A percentile compares a stretch with the other conserved stretches of the same genome.
Evolutionary conservation across 2,113 vertebrate species (phyloP).

Genomic region (Euleptes europaea): DNA sequence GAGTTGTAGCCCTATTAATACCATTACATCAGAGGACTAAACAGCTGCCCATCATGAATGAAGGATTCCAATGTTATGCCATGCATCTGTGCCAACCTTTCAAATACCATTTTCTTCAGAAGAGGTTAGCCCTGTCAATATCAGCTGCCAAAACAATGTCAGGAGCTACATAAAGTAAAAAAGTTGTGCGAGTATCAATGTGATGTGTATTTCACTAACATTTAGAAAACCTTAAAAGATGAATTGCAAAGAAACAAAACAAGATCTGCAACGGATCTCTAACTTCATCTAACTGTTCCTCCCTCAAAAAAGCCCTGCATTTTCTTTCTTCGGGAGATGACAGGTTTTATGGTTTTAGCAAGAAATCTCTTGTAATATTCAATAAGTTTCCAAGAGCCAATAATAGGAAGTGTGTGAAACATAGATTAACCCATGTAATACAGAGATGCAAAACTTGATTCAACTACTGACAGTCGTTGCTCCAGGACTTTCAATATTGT

Average conservation of each 20-base stretch:
- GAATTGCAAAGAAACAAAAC: not conserved
- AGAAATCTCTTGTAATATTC: not conserved
- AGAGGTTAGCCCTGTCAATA: not conserved
- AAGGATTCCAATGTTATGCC: not conserved
- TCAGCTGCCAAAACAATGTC: not conserved
- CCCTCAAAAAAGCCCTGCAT: not conserved
- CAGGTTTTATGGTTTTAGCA: not conserved
- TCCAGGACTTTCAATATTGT: slow-evolving; percentile 53
- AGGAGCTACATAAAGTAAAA: not conserved
- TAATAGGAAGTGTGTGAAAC: not conserved
- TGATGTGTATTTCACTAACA: not conserved
- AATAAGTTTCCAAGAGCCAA: not conserved
- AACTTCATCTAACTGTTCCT: not conserved
- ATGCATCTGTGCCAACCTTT: not conserved
- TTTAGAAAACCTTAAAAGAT: not conserved
- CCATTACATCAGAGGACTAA: not conserved
- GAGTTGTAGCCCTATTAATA: not conserved
- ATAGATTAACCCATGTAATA: not conserved
- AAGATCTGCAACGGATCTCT: not conserved
- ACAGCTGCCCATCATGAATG: not conserved
- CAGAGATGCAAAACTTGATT: slow-evolving; percentile 40
- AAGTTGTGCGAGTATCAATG: not conserved
- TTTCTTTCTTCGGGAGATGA: not conserved
- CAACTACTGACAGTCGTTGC: slow-evolving; percentile 38
- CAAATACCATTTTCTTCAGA: not conserved